Percentiles rank a stretch among this genome's conserved stretches.
phyloP scores from a whole-genome alignment of 2,888 invertebrate genomes.

The Polylopha cassiicola region DNA sequence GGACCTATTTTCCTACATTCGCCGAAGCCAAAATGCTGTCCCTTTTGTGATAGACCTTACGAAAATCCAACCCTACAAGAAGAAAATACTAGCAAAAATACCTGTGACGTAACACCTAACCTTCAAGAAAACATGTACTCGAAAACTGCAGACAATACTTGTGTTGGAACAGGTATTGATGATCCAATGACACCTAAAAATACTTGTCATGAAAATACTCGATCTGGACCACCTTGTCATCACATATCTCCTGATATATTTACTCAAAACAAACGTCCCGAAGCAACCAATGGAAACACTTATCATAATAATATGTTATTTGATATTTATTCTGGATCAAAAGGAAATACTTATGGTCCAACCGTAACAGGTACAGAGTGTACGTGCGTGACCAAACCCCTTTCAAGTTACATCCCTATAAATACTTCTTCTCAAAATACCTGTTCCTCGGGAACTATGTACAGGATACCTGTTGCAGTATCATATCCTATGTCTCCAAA shows the following conservation, averaged over 20 bases:
- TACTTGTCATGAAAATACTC: not conserved
- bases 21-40: conserved; percentile 15
- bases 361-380: conserved; percentile 23
- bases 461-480: too few species aligned
- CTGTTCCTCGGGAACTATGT: too few species aligned
- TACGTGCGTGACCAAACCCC: conserved; percentile 23
- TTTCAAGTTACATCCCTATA: conserved; percentile 28
- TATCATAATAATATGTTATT: too few species aligned
- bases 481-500: too few species aligned
- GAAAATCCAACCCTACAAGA: not conserved
- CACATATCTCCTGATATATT: too few species aligned
- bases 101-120: not conserved
- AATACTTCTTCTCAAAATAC: conserved; percentile 29
- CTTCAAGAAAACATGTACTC: conserved; percentile 4
- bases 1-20: conserved; percentile 41
- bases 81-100: not conserved
- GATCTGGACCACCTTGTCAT: not conserved
- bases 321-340: too few species aligned
- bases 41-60: conserved; percentile 10
- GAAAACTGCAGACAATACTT: not conserved
- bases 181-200: not conserved
- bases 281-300: too few species aligned
- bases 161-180: not conserved
- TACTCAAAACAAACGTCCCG: too few species aligned
- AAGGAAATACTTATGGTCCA: too few species aligned